phyloP scores from a whole-genome alignment of 2,888 invertebrate species.

The Drosophila helvetica region DNA sequence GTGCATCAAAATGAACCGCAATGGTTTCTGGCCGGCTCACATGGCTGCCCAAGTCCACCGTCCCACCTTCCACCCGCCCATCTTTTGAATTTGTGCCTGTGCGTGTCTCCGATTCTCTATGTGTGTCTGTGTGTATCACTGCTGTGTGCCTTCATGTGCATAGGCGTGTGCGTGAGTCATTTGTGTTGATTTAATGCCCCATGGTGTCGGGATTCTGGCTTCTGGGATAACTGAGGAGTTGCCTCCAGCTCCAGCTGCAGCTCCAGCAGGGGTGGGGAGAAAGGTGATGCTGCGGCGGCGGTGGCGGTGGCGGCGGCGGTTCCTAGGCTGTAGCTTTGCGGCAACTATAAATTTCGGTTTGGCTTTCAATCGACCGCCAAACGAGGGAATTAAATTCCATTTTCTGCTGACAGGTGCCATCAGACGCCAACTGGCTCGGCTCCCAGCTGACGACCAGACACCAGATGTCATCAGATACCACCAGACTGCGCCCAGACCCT shows the following conservation, averaged over 20 bases:
- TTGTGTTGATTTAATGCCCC: constrained; percentile 67
- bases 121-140: neutral
- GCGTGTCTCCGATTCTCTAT: neutral
- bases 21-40: constrained; percentile 57
- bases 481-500: neutral
- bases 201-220: constrained; percentile 43
- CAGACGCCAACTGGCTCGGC: neutral
- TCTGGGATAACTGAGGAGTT: constrained; percentile 33
- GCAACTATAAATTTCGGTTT: constrained; percentile 63
- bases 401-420: constrained; percentile 54
- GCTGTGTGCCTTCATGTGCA: neutral
- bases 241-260: constrained; percentile 9
- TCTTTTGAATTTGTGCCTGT: neutral
- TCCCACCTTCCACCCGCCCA: neutral
- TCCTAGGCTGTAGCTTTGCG: constrained; percentile 44
- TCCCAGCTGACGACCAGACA: neutral
- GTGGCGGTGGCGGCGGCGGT: constrained; percentile 17
- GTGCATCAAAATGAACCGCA: constrained; percentile 55
- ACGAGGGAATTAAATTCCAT: constrained; percentile 51
- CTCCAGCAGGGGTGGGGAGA: neutral
- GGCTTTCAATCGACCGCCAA: constrained; percentile 72
- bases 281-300: constrained; percentile 8
- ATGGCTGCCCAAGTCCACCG: constrained; percentile 27
- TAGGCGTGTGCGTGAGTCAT: constrained; percentile 45
- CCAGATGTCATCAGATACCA: neutral